Evolutionary conservation across 2,113 vertebrate species (phyloP), one percentile per base, ranked within the genome.

Genomic region (Paraplagusia blochii): DNA sequence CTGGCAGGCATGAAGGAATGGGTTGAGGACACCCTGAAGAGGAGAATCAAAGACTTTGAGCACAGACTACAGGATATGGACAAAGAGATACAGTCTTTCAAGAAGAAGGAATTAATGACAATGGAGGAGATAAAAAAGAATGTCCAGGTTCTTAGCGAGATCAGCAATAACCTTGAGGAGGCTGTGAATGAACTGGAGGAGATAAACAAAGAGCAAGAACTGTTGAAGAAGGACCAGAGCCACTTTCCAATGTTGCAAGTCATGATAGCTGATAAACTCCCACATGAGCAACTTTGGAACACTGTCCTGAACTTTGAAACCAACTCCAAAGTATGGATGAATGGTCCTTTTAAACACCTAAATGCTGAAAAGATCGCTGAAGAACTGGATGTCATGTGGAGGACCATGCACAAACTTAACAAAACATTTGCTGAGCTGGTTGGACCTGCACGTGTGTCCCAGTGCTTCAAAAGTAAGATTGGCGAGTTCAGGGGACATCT

Each of bases 261-360:
- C 7, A 15, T 93, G 69, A 84, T 94, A 44, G 50, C 45, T 63
- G 89, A 84, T 52, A 98, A 94, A 81, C 83, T 90, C 34, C 93
- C 91, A 0, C 95, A 88, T 22, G 94, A 96, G 39, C 92, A 94
- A 66, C 92, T 98, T 35, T 98, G 96, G 95, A 55, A 51, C 44
- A 97, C 92, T 0, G 89, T 89, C 0, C 89, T 93, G 0, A 77
- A 88, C 68, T 96, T 97, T 75, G 86, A 92, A 58, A 87, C 4
- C 69, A 93, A 91, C 77, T 93, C 93, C 6, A 90, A 96, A 40
- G 80, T 90, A 7, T 97, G 95, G 95, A 90, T 95, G 91, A 92
- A 93, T 8, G 94, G 95, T 97, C 77, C 93, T 29, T 91, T 96
- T 15, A 75, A 52, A 29, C 22, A 84, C 0, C 11, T 98, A 78